phyloP scores from a whole-genome alignment of 2,888 invertebrate genomes.

The Beris morrisii region DNA sequence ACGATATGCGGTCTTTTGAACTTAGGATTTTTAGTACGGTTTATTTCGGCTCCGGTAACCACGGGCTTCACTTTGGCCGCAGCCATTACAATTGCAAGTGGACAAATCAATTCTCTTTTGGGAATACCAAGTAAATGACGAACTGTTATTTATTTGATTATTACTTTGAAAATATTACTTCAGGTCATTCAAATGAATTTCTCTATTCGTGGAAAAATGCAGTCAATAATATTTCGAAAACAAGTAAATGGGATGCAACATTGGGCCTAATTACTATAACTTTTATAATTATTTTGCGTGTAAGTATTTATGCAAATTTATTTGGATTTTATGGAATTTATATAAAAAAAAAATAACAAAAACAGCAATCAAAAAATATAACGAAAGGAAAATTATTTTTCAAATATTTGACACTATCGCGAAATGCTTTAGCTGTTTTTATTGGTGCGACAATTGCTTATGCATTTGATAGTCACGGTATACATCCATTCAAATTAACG shows the following conservation, averaged over 20 bases:
- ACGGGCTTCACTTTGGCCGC: constrained; percentile 85
- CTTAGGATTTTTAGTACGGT: constrained; percentile 79
- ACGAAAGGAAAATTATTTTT: constrained; percentile 42
- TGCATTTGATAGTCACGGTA: constrained; percentile 56
- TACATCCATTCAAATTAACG: constrained; percentile 69
- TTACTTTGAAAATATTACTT: not conserved
- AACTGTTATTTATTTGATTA: too few relatives aligned
- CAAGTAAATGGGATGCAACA: constrained; percentile 66
- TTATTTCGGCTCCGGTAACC: constrained; percentile 83
- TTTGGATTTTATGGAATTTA: not conserved
- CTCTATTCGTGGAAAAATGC: constrained; percentile 65
- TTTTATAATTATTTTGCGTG: constrained; percentile 65
- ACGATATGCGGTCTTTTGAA: constrained; percentile 72
- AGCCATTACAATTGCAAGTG: constrained; percentile 78
- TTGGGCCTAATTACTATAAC: constrained; percentile 67
- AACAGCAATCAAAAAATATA: constrained; percentile 60
- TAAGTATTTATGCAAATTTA: constrained; percentile 47
- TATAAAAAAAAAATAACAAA: constrained; percentile 38
- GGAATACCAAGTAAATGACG: constrained; percentile 57
- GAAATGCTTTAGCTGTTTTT: constrained; percentile 80
- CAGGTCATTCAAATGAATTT: constrained; percentile 62
- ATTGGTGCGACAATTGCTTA: constrained; percentile 68
- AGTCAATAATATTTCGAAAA: constrained; percentile 63
- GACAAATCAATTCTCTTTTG: constrained; percentile 75
- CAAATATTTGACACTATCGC: constrained; percentile 62